Evolutionary conservation across 2,113 vertebrate genomes (phyloP).

Genomic region (Neogobius melanostomus): DNA sequence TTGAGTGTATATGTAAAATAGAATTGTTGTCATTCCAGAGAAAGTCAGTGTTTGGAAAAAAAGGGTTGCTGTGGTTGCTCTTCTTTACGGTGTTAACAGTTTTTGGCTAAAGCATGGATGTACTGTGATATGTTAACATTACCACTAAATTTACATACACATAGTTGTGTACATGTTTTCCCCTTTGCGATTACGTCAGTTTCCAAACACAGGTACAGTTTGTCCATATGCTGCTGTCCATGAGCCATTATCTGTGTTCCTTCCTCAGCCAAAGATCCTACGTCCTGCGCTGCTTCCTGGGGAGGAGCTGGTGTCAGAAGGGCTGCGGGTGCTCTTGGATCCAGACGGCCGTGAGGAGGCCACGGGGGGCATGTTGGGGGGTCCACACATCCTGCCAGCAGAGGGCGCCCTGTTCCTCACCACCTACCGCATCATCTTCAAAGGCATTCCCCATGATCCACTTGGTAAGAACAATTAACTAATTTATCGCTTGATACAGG

Average conservation of each 20-base stretch:
- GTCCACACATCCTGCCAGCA: constrained; percentile 95
- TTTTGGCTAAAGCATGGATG: neutral
- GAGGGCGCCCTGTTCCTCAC: constrained; percentile 98
- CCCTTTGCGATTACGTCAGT: constrained; percentile 11
- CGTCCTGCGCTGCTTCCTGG: constrained; percentile 90
- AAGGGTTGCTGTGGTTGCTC: neutral
- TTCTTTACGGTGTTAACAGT: constrained; percentile 9
- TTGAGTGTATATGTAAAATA: too few species aligned
- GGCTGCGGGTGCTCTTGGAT: constrained; percentile 91
- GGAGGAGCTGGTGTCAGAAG: constrained; percentile 93
- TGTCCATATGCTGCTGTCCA: constrained; percentile 1
- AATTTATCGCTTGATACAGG: neutral
- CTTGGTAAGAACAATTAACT: constrained; percentile 76
- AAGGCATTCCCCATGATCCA: constrained; percentile 93
- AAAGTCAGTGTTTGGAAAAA: too few species aligned
- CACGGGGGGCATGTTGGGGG: constrained; percentile 89
- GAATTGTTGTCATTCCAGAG: too few species aligned
- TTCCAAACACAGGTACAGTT: neutral
- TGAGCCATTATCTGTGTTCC: constrained; percentile 13
- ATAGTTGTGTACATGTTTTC: constrained; percentile 16
- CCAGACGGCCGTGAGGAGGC: constrained; percentile 95
- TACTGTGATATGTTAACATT: neutral
- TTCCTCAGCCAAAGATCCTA: constrained; percentile 91
- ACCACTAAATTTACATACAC: constrained; percentile 18
- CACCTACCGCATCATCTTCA: constrained; percentile 95